Conservation (phyloP, 2,113 vertebrate species). For the Sylvilagus bachmani region DNA sequence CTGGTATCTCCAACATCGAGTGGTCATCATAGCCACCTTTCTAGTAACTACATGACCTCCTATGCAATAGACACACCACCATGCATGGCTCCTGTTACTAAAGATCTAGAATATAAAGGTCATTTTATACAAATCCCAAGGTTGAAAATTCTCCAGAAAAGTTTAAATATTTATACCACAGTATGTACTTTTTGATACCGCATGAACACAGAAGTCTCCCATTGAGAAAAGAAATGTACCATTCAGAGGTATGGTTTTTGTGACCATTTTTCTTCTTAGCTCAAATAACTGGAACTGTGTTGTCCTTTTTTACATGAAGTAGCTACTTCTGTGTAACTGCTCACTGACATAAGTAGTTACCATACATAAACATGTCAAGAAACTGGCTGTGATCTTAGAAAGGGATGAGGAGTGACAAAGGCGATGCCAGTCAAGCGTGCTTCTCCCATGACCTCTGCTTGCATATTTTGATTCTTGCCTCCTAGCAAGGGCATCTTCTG, state of each 20-base stretch:
- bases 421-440: fast-evolving
- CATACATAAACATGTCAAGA: not conserved
- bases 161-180: not conserved
- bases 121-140: not conserved
- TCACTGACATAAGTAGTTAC: not conserved
- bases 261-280: not conserved
- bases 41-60: not conserved
- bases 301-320: not conserved
- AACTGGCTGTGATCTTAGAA: not conserved
- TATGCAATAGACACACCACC: too few species aligned
- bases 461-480: not conserved
- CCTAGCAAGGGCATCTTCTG: not conserved
- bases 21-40: not conserved
- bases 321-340: not conserved
- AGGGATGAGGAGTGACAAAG: not conserved
- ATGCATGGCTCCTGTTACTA: too few species aligned
- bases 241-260: not conserved
- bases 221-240: not conserved
- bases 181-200: not conserved
- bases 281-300: not conserved
- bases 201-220: not conserved
- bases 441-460: not conserved
- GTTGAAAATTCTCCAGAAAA: not conserved
- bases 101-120: not conserved
- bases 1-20: not conserved